Conservation (phyloP, 2,888 invertebrate species). For the Scaptomyza polygonia region DNA sequence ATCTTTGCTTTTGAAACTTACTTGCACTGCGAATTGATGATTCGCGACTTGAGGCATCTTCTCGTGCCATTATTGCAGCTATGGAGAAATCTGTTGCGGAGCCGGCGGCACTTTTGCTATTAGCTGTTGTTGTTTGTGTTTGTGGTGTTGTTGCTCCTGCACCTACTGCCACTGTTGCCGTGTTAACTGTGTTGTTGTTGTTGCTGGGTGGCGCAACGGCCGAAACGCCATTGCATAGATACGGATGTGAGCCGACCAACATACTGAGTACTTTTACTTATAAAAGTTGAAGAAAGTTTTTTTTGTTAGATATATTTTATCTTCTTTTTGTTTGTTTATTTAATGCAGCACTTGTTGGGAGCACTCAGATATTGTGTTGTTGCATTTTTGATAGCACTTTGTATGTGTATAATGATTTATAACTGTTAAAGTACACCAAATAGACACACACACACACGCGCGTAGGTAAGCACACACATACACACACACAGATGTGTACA, state of each 20-base stretch:
- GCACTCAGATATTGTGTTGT: constrained; percentile 64
- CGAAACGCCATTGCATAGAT: constrained; percentile 78
- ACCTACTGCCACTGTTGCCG: constrained; percentile 46
- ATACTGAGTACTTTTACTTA: constrained; percentile 56
- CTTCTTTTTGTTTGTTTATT: constrained; percentile 7
- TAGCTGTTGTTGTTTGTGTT: constrained; percentile 70
- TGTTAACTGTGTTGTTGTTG: constrained; percentile 33
- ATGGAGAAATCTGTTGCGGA: constrained; percentile 96
- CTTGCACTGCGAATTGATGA: constrained; percentile 82
- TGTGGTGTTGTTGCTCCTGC: constrained; percentile 45
- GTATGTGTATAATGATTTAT: constrained; percentile 8
- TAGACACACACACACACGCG: constrained; percentile 9
- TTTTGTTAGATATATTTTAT: constrained; percentile 24
- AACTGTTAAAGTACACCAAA: constrained; percentile 36
- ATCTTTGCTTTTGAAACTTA: constrained; percentile 60
- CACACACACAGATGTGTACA: no score
- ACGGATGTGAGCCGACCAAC: constrained; percentile 82
- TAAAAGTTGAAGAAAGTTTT: constrained; percentile 16
- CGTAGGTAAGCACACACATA: constrained; percentile 2
- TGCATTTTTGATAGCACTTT: constrained; percentile 48
- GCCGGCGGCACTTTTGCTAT: constrained; percentile 82
- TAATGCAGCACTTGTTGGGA: constrained; percentile 50
- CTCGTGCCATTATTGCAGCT: constrained; percentile 95
- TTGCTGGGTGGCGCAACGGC: constrained; percentile 54
- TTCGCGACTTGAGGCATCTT: constrained; percentile 84